Evolutionary conservation across 2,113 vertebrate genomes (phyloP).

Genomic region (Athene cunicularia): DNA sequence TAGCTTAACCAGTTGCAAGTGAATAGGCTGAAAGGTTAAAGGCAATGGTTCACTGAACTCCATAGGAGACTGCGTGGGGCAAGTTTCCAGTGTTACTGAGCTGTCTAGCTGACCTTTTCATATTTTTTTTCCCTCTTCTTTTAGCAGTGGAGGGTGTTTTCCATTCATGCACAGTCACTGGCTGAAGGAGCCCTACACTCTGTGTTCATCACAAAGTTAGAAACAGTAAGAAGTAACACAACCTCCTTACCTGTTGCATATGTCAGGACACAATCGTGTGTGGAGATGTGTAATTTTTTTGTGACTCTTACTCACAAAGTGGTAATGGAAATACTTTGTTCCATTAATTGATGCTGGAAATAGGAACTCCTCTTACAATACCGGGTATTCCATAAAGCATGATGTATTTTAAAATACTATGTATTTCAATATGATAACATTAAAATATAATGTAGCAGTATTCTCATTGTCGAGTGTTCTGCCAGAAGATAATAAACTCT

Average conservation of each 20-base stretch:
- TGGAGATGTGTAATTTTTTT: neutral
- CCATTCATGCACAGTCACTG: neutral
- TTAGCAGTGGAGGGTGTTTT: neutral
- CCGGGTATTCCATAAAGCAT: neutral
- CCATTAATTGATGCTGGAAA: neutral
- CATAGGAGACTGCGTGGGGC: neutral
- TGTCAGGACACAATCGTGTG: neutral
- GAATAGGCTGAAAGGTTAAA: neutral
- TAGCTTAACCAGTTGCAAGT: neutral
- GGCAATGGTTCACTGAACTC: neutral
- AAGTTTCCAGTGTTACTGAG: neutral
- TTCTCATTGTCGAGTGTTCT: neutral
- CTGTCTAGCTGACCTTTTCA: neutral
- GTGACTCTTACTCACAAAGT: neutral
- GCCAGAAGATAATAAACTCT: neutral
- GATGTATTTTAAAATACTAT: neutral
- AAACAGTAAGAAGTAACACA: neutral
- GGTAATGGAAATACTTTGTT: neutral
- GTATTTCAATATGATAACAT: neutral
- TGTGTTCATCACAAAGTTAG: neutral
- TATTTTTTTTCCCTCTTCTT: neutral
- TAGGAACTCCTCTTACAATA: neutral
- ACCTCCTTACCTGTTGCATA: neutral
- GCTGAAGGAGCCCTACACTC: neutral
- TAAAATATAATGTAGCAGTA: neutral